A percentile compares a stretch with the other conserved stretches of the same genome.
Evolutionary conservation across 2,888 invertebrate species (phyloP).

Genomic region (Pardosa pseudoannulata): DNA sequence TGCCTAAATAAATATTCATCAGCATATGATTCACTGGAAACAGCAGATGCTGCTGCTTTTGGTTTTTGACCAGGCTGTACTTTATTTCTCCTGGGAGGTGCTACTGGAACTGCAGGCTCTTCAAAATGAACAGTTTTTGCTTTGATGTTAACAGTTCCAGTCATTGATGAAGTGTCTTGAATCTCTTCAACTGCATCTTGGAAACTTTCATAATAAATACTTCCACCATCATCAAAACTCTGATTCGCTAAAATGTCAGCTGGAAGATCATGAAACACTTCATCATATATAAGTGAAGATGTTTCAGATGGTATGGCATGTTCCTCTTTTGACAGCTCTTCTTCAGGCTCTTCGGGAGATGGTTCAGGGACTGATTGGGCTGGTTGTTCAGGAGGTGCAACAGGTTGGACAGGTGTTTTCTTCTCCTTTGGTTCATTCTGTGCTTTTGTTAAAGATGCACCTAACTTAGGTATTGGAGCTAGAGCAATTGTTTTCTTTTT

Average conservation of each 20-base stretch:
- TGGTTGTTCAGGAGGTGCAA: neutral
- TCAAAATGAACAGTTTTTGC: conserved; percentile 55
- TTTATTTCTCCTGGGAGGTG: conserved; percentile 48
- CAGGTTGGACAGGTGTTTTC: neutral
- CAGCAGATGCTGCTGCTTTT: neutral
- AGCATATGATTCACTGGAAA: conserved; percentile 23
- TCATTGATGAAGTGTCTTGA: neutral
- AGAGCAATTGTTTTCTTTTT: conserved; percentile 23
- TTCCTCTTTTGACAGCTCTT: neutral
- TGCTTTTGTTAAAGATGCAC: neutral
- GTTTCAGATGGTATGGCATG: neutral
- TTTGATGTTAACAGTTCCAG: conserved; percentile 3
- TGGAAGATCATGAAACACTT: neutral
- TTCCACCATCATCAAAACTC: neutral
- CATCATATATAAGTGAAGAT: neutral
- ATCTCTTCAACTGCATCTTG: conserved; percentile 8
- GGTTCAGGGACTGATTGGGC: neutral
- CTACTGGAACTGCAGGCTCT: conserved; percentile 29
- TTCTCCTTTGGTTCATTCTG: neutral
- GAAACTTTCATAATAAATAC: conserved; percentile 11
- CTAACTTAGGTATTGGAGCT: neutral
- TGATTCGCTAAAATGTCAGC: neutral
- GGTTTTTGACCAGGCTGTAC: neutral
- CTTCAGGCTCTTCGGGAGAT: neutral
- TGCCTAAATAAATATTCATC: conserved; percentile 46